Conservation (phyloP, 2,888 invertebrate genomes). For the Meiosimyza decipiens region DNA sequence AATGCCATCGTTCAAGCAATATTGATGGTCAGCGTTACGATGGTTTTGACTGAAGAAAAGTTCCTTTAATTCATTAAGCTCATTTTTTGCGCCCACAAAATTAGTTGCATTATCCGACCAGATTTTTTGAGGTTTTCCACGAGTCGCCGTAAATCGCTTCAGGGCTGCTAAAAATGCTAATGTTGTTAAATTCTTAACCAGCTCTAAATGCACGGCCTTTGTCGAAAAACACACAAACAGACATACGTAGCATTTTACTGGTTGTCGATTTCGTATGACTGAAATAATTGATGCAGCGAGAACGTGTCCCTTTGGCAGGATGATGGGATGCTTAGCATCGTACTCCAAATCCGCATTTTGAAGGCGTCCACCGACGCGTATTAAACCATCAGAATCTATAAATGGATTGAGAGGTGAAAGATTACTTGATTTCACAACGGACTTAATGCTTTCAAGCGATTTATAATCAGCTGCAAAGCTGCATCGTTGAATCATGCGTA, state of each 20-base stretch:
- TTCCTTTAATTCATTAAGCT: constrained; percentile 4
- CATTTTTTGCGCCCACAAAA: constrained; percentile 36
- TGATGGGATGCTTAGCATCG: too few relatives aligned
- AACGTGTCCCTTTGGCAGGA: too few relatives aligned
- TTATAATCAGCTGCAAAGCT: background rate
- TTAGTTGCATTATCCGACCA: constrained; percentile 41
- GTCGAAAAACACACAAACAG: constrained; percentile 39
- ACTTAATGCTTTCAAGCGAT: background rate
- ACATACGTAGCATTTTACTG: constrained; percentile 37
- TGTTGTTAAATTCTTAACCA: constrained; percentile 33
- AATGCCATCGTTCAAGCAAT: constrained; percentile 34
- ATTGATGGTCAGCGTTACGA: background rate
- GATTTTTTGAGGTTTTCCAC: constrained; percentile 9
- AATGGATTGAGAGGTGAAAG: too few relatives aligned
- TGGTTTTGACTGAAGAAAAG: too few relatives aligned
- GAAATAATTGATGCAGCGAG: too few relatives aligned
- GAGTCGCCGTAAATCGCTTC: constrained; percentile 12
- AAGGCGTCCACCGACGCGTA: too few relatives aligned
- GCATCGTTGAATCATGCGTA: background rate
- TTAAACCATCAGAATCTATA: too few relatives aligned
- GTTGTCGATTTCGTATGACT: constrained; percentile 34
- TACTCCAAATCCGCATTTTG: too few relatives aligned
- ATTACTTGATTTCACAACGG: too few relatives aligned
- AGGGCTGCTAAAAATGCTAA: constrained; percentile 23
- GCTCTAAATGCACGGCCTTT: constrained; percentile 38